Evolutionary conservation across 2,797 vertebrate species (phyloP).

Genomic region (Acanthurus tractus): DNA sequence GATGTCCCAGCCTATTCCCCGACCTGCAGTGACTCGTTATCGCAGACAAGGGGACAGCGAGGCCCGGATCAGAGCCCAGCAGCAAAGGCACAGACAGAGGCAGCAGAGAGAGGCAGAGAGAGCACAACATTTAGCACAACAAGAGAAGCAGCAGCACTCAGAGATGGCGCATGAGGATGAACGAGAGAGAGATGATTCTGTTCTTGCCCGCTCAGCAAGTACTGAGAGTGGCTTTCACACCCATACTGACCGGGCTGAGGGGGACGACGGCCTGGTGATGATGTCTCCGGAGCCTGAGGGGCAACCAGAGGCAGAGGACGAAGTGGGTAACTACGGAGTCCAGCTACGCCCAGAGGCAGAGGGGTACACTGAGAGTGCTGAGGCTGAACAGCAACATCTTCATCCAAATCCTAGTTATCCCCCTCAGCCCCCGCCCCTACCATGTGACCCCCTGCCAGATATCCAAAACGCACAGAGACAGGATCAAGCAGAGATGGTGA

Average conservation of each 20-base stretch:
- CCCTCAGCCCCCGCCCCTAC: constrained; percentile 88
- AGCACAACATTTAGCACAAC: constrained; percentile 67
- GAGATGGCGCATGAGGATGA: constrained; percentile 78
- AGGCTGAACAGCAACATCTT: constrained; percentile 89
- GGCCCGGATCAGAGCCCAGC: constrained; percentile 78
- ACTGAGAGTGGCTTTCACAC: constrained; percentile 97
- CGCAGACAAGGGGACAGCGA: constrained; percentile 84
- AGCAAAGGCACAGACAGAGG: constrained; percentile 78
- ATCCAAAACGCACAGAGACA: constrained; percentile 86
- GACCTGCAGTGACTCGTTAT: constrained; percentile 82
- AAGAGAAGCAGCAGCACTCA: constrained; percentile 65
- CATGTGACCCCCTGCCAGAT: constrained; percentile 86
- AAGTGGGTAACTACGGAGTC: constrained; percentile 45
- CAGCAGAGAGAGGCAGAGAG: constrained; percentile 80
- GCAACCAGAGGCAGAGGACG: constrained; percentile 83
- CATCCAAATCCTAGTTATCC: constrained; percentile 81
- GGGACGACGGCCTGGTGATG: constrained; percentile 88
- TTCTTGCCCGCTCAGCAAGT: constrained; percentile 92
- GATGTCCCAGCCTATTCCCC: constrained; percentile 75
- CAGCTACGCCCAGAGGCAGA: constrained; percentile 88
- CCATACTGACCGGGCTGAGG: constrained; percentile 94
- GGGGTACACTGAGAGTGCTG: constrained; percentile 92
- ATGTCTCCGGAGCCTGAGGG: constrained; percentile 83
- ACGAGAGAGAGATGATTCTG: constrained; percentile 84
- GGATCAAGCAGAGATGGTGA: constrained; percentile 88